Base-by-base conservation (phyloP, 2,113 vertebrate species). In the Lepidothrix coronata region DNA sequence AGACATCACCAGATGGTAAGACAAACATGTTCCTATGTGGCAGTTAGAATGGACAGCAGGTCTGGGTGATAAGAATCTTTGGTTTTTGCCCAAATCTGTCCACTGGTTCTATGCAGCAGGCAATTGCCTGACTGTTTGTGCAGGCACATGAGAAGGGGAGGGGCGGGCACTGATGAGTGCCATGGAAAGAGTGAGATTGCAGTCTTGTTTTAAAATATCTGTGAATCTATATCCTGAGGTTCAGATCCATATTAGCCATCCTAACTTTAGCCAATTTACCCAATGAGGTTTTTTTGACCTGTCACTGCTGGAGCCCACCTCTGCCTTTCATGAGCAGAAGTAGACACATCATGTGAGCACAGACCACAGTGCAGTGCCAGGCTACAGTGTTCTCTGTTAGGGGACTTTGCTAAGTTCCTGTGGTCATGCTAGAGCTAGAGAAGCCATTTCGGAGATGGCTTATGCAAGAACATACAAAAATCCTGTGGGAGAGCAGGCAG, bases 341-440 rank as follows among this genome's bases (percentile, higher is more conserved):
- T 4, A 82, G 14, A 57, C 0, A 0, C 5, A 12, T 68, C 28
- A 7, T 0, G 1, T 10, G 20, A 73, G 23, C 22, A 31, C 2
- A 21, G 71, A 49, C 8, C 11, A 43, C 49, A 37, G 22, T 16
- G 41, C 9, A 62, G 19, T 31, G 21, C 41, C 55, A 39, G 30
- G 5, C 31, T 65, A 24, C 3, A 8, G 15, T 12, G 1, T 37
- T 73, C 37, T 76, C 28, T 16, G 0, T 43, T 3, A 74, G n/a
- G 9, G 5, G 20, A 43, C 46, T 58, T 77, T 10, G 14, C 16
- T 41, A 62, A 44, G 33, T 18, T 35, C 33, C 24, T 1, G 0
- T 21, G 11, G 17, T 67, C 39, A 63, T 46, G 21, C 11, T 81
- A 61, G 33, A 85, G 35, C 12, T 85, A 52, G 27, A 85, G 35